phyloP scores from a whole-genome alignment of 2,113 vertebrate species.

The Ammospiza nelsoni region DNA sequence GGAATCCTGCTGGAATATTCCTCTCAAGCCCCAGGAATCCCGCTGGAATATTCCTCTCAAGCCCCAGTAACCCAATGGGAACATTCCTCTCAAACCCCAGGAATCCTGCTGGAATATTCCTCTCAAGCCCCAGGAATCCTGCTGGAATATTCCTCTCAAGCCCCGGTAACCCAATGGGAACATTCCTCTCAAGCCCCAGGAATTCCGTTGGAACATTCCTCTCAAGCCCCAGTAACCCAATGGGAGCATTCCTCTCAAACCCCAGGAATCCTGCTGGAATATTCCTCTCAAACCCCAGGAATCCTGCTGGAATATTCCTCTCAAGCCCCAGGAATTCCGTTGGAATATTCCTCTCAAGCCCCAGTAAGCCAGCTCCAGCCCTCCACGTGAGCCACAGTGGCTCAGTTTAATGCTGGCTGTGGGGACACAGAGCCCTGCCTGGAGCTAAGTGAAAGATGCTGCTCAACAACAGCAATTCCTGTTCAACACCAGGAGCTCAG shows the following conservation, averaged over 20 bases:
- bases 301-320: neutral
- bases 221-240: neutral
- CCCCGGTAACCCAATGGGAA: no score
- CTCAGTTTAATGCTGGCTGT: rapidly evolving
- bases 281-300: no score
- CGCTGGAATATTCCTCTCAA: no score
- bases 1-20: neutral
- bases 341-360: no score
- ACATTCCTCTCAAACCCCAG: no score
- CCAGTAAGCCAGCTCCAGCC: neutral
- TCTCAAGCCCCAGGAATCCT: no score
- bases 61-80: neutral
- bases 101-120: no score
- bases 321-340: no score
- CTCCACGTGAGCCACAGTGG: neutral
- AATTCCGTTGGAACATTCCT: neutral
- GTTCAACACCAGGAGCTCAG: neutral
- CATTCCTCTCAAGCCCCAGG: no score
- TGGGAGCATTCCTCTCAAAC: neutral
- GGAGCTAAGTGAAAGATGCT: rapidly evolving
- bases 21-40: neutral
- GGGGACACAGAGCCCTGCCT: neutral
- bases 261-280: neutral
- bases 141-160: no score
- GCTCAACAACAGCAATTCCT: neutral